A percentile compares a stretch with the other conserved stretches of the same genome.
phyloP scores from a whole-genome alignment of 2,797 vertebrate species.

The Nannoperca obscura region DNA sequence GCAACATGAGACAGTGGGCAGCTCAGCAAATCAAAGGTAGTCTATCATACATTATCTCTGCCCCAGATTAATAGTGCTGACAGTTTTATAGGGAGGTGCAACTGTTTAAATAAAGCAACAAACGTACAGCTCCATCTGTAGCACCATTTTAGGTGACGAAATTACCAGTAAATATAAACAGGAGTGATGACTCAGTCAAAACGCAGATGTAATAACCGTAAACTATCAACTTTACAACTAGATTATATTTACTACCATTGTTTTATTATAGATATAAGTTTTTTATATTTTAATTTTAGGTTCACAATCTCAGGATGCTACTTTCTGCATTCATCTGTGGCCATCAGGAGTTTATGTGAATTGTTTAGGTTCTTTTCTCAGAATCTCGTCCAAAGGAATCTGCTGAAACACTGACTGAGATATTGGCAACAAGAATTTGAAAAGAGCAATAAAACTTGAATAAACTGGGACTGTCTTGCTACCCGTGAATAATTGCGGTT shows the following conservation, averaged over 20 bases:
- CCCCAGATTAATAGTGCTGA: constrained; percentile 77
- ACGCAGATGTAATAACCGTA: constrained; percentile 64
- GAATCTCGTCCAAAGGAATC: constrained; percentile 81
- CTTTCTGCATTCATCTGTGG: constrained; percentile 24
- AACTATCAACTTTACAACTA: constrained; percentile 62
- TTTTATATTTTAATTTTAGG: neutral
- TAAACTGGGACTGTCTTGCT: constrained; percentile 71
- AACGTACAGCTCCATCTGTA: constrained; percentile 62
- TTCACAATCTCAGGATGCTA: constrained; percentile 3
- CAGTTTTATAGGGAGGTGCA: constrained; percentile 78
- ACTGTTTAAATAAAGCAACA: constrained; percentile 73
- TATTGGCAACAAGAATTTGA: constrained; percentile 75
- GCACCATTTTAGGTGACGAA: constrained; percentile 61
- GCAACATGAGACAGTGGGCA: constrained; percentile 51
- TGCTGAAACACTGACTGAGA: constrained; percentile 77
- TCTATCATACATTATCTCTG: constrained; percentile 65
- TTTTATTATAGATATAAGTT: constrained; percentile 9
- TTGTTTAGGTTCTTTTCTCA: constrained; percentile 71
- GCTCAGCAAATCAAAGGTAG: constrained; percentile 67
- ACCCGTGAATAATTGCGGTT: constrained; percentile 79
- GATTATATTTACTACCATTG: constrained; percentile 35
- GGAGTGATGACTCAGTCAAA: constrained; percentile 71
- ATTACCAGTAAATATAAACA: constrained; percentile 74
- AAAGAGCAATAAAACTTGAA: constrained; percentile 74
- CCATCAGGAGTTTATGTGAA: constrained; percentile 44